Conservation (phyloP, 2,113 vertebrate genomes). For the Emydocephalus ijimae region DNA sequence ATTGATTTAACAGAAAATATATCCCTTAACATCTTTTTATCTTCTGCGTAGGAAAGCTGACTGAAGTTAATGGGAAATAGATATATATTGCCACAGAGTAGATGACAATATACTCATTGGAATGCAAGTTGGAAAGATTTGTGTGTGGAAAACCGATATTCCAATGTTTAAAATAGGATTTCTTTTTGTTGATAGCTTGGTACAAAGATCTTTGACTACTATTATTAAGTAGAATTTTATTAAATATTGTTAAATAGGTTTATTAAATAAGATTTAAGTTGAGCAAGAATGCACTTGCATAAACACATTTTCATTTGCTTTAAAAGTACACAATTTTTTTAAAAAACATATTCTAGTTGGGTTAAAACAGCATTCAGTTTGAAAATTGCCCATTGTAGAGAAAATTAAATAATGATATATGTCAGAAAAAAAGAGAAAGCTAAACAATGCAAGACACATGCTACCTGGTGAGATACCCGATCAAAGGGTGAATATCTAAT, state of each 20-base stretch:
- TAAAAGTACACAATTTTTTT: neutral
- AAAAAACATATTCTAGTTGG: neutral
- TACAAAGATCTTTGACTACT: slow-evolving; percentile 3
- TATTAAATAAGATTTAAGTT: neutral
- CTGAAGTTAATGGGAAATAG: slow-evolving; percentile 39
- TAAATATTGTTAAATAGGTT: neutral
- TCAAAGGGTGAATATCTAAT: neutral
- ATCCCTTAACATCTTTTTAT: slow-evolving; percentile 31
- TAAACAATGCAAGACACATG: neutral
- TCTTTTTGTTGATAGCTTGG: slow-evolving; percentile 26
- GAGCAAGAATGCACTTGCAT: neutral
- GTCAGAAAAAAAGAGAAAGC: neutral
- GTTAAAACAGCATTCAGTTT: neutral
- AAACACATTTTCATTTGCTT: neutral
- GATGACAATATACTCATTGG: slow-evolving; percentile 19
- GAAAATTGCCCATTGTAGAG: neutral
- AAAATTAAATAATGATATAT: neutral
- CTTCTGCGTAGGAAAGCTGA: slow-evolving; percentile 19
- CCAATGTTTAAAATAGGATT: slow-evolving; percentile 5
- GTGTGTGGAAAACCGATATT: slow-evolving; percentile 33
- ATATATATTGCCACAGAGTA: slow-evolving; percentile 19
- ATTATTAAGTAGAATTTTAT: neutral
- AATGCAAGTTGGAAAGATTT: slow-evolving; percentile 17
- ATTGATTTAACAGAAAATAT: slow-evolving; percentile 35
- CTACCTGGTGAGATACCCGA: neutral